Percentiles rank a stretch among this genome's conserved stretches.
Conservation (phyloP, 2,797 vertebrate species). For the Urocyon cinereoargenteus region DNA sequence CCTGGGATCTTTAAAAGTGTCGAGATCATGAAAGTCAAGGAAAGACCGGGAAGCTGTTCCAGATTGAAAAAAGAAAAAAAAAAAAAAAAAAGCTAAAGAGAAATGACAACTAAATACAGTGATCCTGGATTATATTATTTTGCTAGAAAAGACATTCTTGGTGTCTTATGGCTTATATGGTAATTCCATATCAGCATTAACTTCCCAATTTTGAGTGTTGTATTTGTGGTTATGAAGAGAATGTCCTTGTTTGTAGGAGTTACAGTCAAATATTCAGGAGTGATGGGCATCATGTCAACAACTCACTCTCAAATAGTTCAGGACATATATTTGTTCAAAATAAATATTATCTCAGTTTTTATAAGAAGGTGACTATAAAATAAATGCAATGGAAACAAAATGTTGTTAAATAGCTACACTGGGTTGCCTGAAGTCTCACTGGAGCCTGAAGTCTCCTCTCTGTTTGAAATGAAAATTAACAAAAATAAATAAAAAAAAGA, state of each 20-base stretch:
- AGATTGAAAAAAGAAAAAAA: neutral
- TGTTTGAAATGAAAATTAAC: conserved; percentile 47
- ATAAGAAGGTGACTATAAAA: neutral
- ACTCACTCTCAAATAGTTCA: neutral
- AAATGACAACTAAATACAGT: neutral
- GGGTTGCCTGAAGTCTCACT: too few relatives aligned
- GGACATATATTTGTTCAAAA: conserved; percentile 2
- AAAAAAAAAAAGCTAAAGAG: neutral
- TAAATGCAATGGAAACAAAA: conserved; percentile 38
- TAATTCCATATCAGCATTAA: neutral
- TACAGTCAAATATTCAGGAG: neutral
- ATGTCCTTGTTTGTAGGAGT: neutral
- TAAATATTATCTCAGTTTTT: neutral
- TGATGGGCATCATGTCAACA: neutral
- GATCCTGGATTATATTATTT: neutral
- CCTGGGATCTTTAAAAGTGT: neutral
- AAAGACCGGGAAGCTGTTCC: neutral
- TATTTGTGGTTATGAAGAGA: neutral
- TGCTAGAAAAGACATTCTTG: neutral
- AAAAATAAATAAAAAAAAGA: too few relatives aligned
- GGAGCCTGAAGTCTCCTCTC: neutral
- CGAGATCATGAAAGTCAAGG: neutral
- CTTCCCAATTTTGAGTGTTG: neutral
- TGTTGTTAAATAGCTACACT: neutral
- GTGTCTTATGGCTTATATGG: neutral